Evolutionary conservation across 2,797 vertebrate species (phyloP), one percentile per base, ranked within the genome.

Genomic region (Simalia tracyae): DNA sequence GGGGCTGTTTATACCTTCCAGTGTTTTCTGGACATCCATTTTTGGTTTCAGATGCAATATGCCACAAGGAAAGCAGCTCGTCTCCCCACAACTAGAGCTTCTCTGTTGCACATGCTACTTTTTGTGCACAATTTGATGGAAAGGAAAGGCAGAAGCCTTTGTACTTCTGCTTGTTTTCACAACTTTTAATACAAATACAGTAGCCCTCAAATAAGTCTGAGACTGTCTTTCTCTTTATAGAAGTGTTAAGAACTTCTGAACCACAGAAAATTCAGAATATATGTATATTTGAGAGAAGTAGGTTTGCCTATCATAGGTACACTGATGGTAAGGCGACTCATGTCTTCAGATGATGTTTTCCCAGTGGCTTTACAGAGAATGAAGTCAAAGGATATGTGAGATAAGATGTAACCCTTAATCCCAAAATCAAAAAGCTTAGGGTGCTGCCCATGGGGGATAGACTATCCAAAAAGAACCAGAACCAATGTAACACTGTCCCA

Each of bases 11-110:
- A 1, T 36, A 42, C 8, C 36, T 46, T 81, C 2, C 31, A 94
- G 95, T 87, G 92, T 95, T 90, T 91, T 42, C 19, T 92, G 95
- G 92, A 89, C 93, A 92, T 94, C 91, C 91, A 93, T 97, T 92
- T 36, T 36, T 59, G 15, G 4, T 59, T 36, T 24, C 7, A 22
- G 10, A 66, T 91, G 4, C 28, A 57, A 86, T 66, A 22, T 17
- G 84, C 14, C 36, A 85, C 50, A 28, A 64, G 14, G 7, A n/a
- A 61, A 50, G 9, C 10, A 19, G 9, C n/a, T 72, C 28, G 28
- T 81, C 31, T 26, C 22, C 46, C 12, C n/a, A 56, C n/a, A 64
- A 85, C 36, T 59, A 19, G 36, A 76, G 22, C 10, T 19, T 81
- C 15, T 26, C 15, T 54, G 4, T 86, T 54, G 59, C 5, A 24